Base-by-base conservation (phyloP, 2,888 invertebrate genomes). In the Melipona beecheii region DNA sequence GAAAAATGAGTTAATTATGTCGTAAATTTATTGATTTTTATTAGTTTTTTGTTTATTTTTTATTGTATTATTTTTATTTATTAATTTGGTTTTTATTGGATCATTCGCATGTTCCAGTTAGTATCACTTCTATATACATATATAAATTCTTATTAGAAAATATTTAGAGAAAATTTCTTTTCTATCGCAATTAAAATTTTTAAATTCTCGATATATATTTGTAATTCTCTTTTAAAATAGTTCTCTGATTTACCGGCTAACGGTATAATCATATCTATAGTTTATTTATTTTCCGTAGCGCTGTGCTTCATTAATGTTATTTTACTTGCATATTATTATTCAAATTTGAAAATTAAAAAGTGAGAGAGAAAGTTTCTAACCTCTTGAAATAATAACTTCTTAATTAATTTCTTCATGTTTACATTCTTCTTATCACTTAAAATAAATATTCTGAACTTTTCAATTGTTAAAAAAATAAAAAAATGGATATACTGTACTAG, bases 171-270 rank as follows among this genome's bases (percentile, higher is more conserved):
- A 31, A 9, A 31, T 31, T 27, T 62, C 19, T 3, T n/a, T 65
- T n/a, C 3, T n/a, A 65, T 15, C 6, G 13, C 19, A 1, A 5
- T 15, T 31, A 3, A 17, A 73, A 31, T 0, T 68, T 75, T 31
- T 49, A 15, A 52, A 62, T 62, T 52, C 17, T 15, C 19, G 19
- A 43, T 21, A 27, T 27, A 2, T 2, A 3, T 60, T 21, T 31
- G 31, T 36, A 21, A 64, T 21, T 21, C 31, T 4, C 31, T 5
- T 19, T 31, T 60, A 9, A 4, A 31, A 1, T 5, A 64, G 1
- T 15, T 87, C 24, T 77, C 83, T 73, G 21, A 31, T 54, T 89
- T 89, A 89, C 85, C 89, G 89, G 75, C 90, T 36, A 50, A 31
- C 66, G 78, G 78, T 85, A 68, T 54, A 70, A 78, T 70, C 52